Conservation (phyloP, 2,888 invertebrate species). For the Rutpela maculata region DNA sequence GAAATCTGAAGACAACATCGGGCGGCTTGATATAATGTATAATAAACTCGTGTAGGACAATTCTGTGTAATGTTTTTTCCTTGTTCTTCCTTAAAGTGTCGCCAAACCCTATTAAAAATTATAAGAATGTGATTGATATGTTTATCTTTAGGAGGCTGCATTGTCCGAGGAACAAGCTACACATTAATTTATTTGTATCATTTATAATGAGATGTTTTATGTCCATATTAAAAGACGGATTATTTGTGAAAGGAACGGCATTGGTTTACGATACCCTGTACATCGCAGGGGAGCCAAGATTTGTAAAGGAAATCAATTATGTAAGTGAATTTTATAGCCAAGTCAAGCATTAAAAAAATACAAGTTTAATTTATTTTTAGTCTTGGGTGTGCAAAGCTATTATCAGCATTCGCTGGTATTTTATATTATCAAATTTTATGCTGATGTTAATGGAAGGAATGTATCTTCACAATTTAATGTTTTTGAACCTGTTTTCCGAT, state of each 20-base stretch:
- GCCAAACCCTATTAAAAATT: too few species aligned
- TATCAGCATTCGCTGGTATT: constrained; percentile 79
- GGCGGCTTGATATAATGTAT: too few species aligned
- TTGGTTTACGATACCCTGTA: constrained; percentile 71
- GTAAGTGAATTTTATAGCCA: constrained; percentile 48
- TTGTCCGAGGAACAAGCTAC: constrained; percentile 81
- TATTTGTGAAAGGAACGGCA: constrained; percentile 76
- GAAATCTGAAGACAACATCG: too few species aligned
- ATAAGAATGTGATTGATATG: neutral
- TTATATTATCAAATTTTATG: constrained; percentile 80
- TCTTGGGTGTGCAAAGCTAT: constrained; percentile 81
- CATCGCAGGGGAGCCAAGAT: constrained; percentile 68
- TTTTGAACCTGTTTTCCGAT: constrained; percentile 80
- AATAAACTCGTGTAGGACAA: too few species aligned
- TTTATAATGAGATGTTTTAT: constrained; percentile 80
- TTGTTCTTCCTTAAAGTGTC: too few species aligned
- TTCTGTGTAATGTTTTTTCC: too few species aligned
- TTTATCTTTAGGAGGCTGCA: constrained; percentile 76
- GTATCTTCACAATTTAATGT: constrained; percentile 82
- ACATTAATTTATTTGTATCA: constrained; percentile 81
- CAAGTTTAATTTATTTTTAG: constrained; percentile 67
- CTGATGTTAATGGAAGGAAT: constrained; percentile 84
- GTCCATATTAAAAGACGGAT: constrained; percentile 77
- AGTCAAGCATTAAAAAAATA: neutral
- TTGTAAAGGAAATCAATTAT: constrained; percentile 63